Conservation (phyloP, 2,888 invertebrate genomes). For the Ypsolopha sequella region DNA sequence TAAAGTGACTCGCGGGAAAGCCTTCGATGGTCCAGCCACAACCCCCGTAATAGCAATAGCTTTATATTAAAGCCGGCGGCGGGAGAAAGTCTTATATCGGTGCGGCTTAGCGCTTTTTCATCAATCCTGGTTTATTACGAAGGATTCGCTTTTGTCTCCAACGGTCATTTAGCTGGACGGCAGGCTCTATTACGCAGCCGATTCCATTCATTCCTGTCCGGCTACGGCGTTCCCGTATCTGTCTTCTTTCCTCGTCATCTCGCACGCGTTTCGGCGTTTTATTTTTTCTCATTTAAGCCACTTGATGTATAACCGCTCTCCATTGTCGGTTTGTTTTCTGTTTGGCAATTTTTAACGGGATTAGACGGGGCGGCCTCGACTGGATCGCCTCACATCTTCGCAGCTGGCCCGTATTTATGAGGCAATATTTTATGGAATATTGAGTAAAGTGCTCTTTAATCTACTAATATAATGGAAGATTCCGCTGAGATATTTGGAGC, state of each 20-base stretch:
- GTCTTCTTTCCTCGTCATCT: constrained; percentile 46
- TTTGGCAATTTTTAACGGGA: constrained; percentile 69
- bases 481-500: constrained; percentile 19
- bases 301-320: constrained; percentile 52
- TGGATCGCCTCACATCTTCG: constrained; percentile 64
- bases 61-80: constrained; percentile 65
- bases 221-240: constrained; percentile 42
- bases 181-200: constrained; percentile 48
- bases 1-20: constrained; percentile 54
- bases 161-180: constrained; percentile 61
- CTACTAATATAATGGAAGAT: constrained; percentile 62
- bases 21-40: constrained; percentile 63
- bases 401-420: constrained; percentile 60
- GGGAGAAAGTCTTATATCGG: constrained; percentile 66
- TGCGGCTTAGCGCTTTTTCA: constrained; percentile 74
- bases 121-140: constrained; percentile 72
- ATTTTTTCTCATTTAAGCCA: constrained; percentile 46
- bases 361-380: constrained; percentile 41
- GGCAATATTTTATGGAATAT: constrained; percentile 69
- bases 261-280: constrained; percentile 8
- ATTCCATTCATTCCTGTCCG: constrained; percentile 66
- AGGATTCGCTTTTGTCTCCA: constrained; percentile 63
- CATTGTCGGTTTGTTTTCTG: constrained; percentile 61
- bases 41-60: constrained; percentile 69
- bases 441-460: constrained; percentile 68